Base-by-base conservation (phyloP, 2,797 vertebrate genomes). In the Xyrichtys novacula region DNA sequence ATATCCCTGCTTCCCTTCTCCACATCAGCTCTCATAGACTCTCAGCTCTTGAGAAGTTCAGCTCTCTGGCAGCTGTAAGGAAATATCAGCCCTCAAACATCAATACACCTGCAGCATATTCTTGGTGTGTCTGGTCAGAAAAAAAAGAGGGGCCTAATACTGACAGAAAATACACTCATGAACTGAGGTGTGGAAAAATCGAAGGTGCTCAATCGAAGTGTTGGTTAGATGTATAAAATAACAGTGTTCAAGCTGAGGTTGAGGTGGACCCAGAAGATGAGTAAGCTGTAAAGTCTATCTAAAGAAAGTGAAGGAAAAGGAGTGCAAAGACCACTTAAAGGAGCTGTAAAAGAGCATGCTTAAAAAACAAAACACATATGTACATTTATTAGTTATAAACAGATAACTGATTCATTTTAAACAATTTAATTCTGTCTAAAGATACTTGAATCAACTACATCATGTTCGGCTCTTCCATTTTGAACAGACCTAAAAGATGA, bases 261-360 rank as follows among this genome's bases (percentile, higher is more conserved):
- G 8, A 32, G 16, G 56, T 28, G 39, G 53, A 26, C 20, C 36
- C 39, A 16, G 22, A 25, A 9, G 9, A 34, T 12, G 5, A 3
- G 47, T 7, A 15, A 38, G 16, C 12, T 28, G 22, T 47, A 34
- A 58, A 42, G 14, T 23, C 34, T 8, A 14, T n/a, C 23, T 14
- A 43, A 36, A 11, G 22, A 8, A 34, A 40, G 10, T 14, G 28
- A 34, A 10, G 7, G 25, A 11, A 14, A 6, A n/a, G 14, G 16
- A 22, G 44, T 3, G 7, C 1, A n/a, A 3, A 36, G 16, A 32
- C 67, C 57, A 75, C 62, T 71, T 71, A 65, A 71, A 71, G 62
- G 53, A 46, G 62, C 66, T 42, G 15, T 22, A 26, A 34, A 6
- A 19, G 19, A 20, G 48, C 22, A 44, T 29, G 16, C 17, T 25